Evolutionary conservation across 2,797 vertebrate genomes (phyloP).

Genomic region (Acropternis orthonyx): DNA sequence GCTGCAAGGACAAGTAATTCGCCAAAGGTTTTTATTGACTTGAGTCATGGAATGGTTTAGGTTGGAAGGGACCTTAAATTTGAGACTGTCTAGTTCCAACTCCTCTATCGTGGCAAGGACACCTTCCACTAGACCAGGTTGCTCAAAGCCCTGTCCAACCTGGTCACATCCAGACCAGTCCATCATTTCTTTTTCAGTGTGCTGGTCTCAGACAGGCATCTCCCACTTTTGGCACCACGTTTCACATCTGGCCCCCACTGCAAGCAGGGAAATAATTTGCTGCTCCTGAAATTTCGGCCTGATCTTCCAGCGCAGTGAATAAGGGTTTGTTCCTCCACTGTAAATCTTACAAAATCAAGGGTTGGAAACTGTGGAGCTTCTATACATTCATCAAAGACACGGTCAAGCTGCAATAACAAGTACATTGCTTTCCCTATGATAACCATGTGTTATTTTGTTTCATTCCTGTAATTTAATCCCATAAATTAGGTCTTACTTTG

Average conservation of each 20-base stretch:
- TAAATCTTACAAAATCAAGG: background rate
- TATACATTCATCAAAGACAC: background rate
- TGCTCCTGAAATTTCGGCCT: background rate
- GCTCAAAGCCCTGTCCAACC: background rate
- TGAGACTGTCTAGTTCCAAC: background rate
- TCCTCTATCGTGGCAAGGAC: background rate
- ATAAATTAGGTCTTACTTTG: background rate
- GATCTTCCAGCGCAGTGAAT: background rate
- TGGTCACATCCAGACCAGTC: background rate
- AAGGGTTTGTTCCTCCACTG: accelerated
- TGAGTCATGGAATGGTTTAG: accelerated
- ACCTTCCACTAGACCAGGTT: background rate
- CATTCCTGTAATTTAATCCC: background rate
- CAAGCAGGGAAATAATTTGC: background rate
- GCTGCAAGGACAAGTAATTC: background rate
- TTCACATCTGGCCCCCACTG: background rate
- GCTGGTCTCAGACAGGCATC: background rate
- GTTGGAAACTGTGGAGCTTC: background rate
- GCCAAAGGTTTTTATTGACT: background rate
- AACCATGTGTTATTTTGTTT: background rate
- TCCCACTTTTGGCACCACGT: background rate
- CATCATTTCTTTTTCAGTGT: background rate
- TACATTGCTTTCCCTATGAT: background rate
- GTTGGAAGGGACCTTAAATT: background rate
- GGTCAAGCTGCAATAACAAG: background rate